Conservation (phyloP, 2,797 vertebrate genomes). For the Schizopygopsis pylzovi region DNA sequence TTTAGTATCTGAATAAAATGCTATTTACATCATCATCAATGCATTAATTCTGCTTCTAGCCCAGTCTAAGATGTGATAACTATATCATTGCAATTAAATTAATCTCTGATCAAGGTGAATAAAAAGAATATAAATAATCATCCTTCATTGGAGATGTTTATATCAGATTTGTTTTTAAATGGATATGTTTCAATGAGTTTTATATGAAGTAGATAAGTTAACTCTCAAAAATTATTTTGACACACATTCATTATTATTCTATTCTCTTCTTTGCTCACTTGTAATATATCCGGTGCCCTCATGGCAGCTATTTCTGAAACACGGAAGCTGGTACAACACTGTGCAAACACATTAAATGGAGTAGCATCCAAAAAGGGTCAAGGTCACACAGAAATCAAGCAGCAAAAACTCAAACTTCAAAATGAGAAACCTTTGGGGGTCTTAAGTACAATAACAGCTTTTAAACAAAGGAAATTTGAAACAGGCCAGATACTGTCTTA, state of each 20-base stretch:
- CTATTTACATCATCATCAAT: not conserved
- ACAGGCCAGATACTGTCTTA: not conserved
- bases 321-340: constrained; percentile 17
- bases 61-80: not conserved
- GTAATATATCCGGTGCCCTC: not conserved
- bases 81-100: not conserved
- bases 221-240: not conserved
- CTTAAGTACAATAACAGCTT: not conserved
- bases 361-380: constrained; percentile 3
- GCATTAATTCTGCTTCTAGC: not conserved
- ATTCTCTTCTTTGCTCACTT: not conserved
- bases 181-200: not conserved
- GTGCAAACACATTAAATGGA: constrained; percentile 3
- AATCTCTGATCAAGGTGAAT: not conserved
- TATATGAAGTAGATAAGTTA: not conserved
- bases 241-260: not conserved
- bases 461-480: not conserved
- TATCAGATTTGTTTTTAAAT: not conserved
- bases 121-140: not conserved
- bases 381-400: constrained; percentile 7
- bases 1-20: not conserved
- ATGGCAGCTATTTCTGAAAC: not conserved
- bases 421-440: not conserved
- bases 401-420: not conserved
- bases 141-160: not conserved